Base-by-base conservation (phyloP, 2,113 vertebrate genomes). In the Datnioides undecimradiatus region DNA sequence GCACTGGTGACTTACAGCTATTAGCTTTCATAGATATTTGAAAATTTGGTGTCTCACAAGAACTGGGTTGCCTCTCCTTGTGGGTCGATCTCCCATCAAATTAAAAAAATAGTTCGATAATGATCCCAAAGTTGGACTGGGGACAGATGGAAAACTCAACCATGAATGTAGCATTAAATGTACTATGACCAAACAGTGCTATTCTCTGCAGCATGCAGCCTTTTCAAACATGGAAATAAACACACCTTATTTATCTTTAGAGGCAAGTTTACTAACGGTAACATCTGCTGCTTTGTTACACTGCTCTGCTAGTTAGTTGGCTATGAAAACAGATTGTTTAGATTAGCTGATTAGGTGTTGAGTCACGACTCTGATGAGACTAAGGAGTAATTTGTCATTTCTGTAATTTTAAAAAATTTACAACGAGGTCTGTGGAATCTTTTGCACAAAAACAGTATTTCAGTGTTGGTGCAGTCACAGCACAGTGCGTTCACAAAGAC, bases 101-200 rank as follows among this genome's bases (percentile, higher is more conserved):
- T 3, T 29, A 10, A 23, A 11, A 69, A 14, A 31, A 51, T 29
- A 5, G 29, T 12, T 12, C 7, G 6, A 67, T 40, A 40, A n/a
- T 69, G 21, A 54, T 48, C 51, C 49, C 17, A 43, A 17, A 64
- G 17, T 4, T 23, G 38, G 33, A 46, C 9, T 36, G 3, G 12
- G 38, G 21, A 54, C 45, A 55, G 82, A 79, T 70, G 70, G 71
- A 11, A 23, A 52, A 16, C 46, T 31, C 19, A 33, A 57, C 57
- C 9, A 29, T 21, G 52, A 8, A 43, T 17, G 10, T 3, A n/a
- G 8, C 40, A 55, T 12, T 55, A 55, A 57, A 21, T 51, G 27
- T 23, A 36, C 38, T 33, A 54, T 43, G n/a, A 45, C 29, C 21
- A 66, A 76, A 58, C 33, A 16, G n/a, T 3, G 6, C 33, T 46